Evolutionary conservation across 2,113 vertebrate genomes (phyloP).

Genomic region (Trogon melanurus): DNA sequence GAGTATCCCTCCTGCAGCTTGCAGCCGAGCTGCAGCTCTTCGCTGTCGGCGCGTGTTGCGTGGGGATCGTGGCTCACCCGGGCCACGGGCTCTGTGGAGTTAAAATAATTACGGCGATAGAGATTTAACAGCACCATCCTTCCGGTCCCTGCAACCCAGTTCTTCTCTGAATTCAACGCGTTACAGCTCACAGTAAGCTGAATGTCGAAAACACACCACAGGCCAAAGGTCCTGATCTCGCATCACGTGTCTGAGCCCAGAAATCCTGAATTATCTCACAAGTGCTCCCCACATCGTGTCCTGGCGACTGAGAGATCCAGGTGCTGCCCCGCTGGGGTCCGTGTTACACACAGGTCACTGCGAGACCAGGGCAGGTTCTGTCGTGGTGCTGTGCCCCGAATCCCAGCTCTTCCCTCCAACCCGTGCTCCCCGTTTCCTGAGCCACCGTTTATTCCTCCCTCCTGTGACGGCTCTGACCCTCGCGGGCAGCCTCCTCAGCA

Average conservation of each 20-base stretch:
- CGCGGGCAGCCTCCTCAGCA: neutral
- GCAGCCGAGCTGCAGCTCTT: neutral
- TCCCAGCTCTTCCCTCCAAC: neutral
- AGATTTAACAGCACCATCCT: neutral
- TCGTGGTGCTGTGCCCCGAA: neutral
- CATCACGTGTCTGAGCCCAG: neutral
- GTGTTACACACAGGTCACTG: neutral
- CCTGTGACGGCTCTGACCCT: neutral
- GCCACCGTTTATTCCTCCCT: neutral
- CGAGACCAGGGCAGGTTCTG: neutral
- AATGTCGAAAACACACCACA: neutral
- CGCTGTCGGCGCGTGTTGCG: neutral
- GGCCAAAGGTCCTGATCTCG: neutral
- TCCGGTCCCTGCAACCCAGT: neutral
- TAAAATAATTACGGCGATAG: neutral
- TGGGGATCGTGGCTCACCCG: neutral
- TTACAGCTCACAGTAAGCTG: neutral
- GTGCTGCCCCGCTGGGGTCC: neutral
- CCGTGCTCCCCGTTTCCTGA: neutral
- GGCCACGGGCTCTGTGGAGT: neutral
- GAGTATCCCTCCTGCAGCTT: neutral
- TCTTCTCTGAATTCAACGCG: neutral
- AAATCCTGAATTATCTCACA: neutral
- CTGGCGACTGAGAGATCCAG: neutral
- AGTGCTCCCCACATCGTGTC: neutral